Conservation (phyloP, 2,113 vertebrate species). For the Platysternon megacephalum region DNA sequence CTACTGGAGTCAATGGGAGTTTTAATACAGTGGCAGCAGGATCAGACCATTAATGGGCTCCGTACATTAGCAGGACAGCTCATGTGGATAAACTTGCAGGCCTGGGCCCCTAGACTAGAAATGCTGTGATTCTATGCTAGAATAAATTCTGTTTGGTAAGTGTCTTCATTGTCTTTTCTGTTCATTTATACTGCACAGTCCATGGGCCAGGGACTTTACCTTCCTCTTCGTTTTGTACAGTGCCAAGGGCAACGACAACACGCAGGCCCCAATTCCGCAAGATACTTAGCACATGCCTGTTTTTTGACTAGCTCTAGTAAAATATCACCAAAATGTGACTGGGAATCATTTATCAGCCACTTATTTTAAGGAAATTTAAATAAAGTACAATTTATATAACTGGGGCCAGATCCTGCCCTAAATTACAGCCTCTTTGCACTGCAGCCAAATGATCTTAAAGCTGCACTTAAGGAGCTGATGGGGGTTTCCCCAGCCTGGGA, state of each 20-base stretch:
- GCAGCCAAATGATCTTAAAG: neutral
- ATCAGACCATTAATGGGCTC: neutral
- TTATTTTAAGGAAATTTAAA: neutral
- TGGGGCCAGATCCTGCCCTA: neutral
- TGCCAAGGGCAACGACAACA: neutral
- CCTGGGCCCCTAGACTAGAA: neutral
- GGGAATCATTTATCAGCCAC: neutral
- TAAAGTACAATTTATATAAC: neutral
- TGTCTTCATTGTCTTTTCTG: neutral
- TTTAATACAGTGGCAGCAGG: neutral
- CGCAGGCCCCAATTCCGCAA: neutral
- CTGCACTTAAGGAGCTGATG: neutral
- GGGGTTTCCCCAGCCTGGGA: neutral
- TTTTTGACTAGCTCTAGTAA: constrained; percentile 8
- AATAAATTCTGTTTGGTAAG: neutral
- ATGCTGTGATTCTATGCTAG: neutral
- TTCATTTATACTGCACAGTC: neutral
- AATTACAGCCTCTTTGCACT: neutral
- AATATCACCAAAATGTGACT: neutral
- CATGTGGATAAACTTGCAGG: accelerated
- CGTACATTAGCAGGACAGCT: neutral
- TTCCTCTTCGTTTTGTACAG: neutral
- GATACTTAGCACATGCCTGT: neutral
- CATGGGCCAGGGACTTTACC: neutral
- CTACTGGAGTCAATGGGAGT: neutral